Evolutionary conservation across 1,140 invertebrate species (phyloP).

Genomic region (Pseudomyrmex flavicornis): DNA sequence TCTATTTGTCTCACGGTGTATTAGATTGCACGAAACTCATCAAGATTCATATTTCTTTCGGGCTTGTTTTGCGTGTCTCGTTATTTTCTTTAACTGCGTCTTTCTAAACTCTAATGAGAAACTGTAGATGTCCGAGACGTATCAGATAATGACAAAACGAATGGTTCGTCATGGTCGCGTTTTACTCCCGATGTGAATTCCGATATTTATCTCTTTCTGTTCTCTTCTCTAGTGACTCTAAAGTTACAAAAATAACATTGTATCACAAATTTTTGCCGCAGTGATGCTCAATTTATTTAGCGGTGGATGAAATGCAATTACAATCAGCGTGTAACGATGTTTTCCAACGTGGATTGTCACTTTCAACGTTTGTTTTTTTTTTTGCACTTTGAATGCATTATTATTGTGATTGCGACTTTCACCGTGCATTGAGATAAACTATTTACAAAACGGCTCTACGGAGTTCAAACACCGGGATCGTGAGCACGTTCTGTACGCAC

Average conservation of each 20-base stretch:
- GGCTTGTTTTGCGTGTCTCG: background rate
- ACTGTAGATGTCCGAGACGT: background rate
- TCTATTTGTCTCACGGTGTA: conserved; percentile 19
- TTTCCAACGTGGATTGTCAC: conserved; percentile 51
- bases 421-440: conserved; percentile 39
- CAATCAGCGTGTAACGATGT: conserved; percentile 74
- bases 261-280: conserved; percentile 25
- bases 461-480: background rate
- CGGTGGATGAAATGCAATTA: conserved; percentile 64
- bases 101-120: conserved; percentile 40
- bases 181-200: conserved; percentile 11
- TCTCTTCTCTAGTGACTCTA: background rate
- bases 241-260: conserved; percentile 57
- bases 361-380: conserved; percentile 32
- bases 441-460: conserved; percentile 13
- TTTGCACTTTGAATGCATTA: conserved; percentile 49
- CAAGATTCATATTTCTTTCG: background rate
- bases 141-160: background rate
- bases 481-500: background rate
- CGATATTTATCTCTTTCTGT: background rate
- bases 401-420: conserved; percentile 62
- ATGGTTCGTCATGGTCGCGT: conserved; percentile 40
- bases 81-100: conserved; percentile 44
- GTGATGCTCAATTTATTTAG: conserved; percentile 60
- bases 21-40: conserved; percentile 39